A percentile compares a stretch with the other conserved stretches of the same genome.
These are phyloP conservation scores for Garra rufa DNA, from an alignment of 2,113 vertebrate species.

Conservation along the genomic window DNA sequence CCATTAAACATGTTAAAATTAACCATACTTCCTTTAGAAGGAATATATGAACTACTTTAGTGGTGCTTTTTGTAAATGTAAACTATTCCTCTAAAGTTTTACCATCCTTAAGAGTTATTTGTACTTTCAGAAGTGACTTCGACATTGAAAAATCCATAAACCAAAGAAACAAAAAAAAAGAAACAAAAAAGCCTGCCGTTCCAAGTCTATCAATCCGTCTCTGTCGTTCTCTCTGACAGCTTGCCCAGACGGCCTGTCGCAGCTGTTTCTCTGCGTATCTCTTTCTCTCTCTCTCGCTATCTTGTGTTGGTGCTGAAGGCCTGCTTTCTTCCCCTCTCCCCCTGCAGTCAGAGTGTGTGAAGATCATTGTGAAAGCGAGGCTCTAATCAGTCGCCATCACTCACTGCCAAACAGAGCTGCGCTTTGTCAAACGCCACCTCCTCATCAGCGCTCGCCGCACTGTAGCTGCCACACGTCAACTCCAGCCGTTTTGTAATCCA, in stretches of 20 bases:
- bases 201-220: conserved; percentile 11
- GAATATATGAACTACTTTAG: neutral
- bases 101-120: neutral
- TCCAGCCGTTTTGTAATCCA: conserved; percentile 57
- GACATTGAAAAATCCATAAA: neutral
- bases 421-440: conserved; percentile 50
- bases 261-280: conserved; percentile 12
- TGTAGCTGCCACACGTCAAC: conserved; percentile 59
- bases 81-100: neutral
- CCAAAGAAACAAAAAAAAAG: neutral
- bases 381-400: conserved; percentile 55
- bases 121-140: neutral
- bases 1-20: neutral
- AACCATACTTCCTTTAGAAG: neutral
- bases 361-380: conserved; percentile 51
- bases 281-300: conserved; percentile 5
- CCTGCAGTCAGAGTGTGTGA: conserved; percentile 47
- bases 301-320: conserved; percentile 5
- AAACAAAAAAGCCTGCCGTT: neutral
- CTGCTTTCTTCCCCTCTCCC: conserved; percentile 34
- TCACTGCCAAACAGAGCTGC: conserved; percentile 44
- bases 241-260: neutral
- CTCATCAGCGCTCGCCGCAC: conserved; percentile 45
- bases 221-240: conserved; percentile 3
- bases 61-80: neutral